A percentile compares a stretch with the other conserved stretches of the same genome.
Conservation (phyloP, 2,113 vertebrate genomes). For the Varanus salvator region DNA sequence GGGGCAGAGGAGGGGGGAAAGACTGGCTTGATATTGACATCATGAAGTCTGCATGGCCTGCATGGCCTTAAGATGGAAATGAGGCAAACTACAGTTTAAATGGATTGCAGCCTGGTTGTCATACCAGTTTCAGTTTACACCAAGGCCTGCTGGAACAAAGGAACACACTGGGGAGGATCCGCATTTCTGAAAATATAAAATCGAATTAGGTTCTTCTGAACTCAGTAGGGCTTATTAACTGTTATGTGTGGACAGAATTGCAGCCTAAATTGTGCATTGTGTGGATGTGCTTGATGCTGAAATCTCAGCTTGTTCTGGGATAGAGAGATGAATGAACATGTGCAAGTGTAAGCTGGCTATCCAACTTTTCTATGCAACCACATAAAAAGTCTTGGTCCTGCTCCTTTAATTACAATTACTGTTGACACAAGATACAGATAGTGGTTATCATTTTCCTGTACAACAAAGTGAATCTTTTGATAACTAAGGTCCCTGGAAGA, state of each 20-base stretch:
- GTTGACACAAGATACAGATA: not conserved
- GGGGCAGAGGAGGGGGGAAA: no score
- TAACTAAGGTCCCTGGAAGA: not conserved
- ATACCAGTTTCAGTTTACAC: no score
- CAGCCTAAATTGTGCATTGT: not conserved
- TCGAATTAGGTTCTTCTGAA: not conserved
- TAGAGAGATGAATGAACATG: not conserved
- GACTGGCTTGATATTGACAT: no score
- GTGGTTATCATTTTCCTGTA: not conserved
- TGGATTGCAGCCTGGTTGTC: no score
- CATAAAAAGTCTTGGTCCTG: not conserved
- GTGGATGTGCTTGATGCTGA: not conserved
- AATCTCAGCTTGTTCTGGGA: not conserved
- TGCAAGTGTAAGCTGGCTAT: not conserved
- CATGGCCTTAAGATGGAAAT: no score
- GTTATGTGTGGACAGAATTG: not conserved
- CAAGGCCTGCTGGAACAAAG: no score
- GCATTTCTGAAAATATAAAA: not conserved
- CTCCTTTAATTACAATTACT: slow-evolving; percentile 2
- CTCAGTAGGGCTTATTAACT: not conserved
- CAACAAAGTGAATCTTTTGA: slow-evolving; percentile 18
- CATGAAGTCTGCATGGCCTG: no score
- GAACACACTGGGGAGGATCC: not conserved
- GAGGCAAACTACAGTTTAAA: no score
- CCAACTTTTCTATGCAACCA: not conserved